These are phyloP conservation scores for Goniozus legneri DNA, from an alignment of 1,140 invertebrate genomes.

Conservation along the genomic window DNA sequence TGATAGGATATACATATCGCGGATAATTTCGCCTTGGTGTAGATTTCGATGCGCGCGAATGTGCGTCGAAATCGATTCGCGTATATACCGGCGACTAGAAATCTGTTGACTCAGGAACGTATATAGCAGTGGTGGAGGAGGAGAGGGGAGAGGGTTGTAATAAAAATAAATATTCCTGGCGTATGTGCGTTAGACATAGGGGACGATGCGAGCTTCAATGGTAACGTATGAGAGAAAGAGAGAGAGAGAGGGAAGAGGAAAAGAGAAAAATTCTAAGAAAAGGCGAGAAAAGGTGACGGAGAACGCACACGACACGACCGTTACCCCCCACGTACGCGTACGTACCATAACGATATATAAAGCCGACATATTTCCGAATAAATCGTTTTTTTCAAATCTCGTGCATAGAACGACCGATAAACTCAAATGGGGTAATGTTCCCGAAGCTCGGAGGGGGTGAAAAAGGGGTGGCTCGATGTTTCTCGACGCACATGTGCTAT, in stretches of 20 bases:
- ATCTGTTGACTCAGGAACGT: conserved; percentile 41
- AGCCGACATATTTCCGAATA: conserved; percentile 37
- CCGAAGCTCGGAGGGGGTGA: background rate
- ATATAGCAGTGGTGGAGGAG: too few relatives aligned
- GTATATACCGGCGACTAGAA: conserved; percentile 31
- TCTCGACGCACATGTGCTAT: too few relatives aligned
- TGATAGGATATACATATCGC: conserved; percentile 15
- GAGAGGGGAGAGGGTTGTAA: conserved; percentile 33
- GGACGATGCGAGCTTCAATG: too few relatives aligned
- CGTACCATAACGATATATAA: conserved; percentile 39
- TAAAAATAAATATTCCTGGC: conserved; percentile 42
- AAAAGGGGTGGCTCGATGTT: conserved; percentile 2
- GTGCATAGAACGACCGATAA: conserved; percentile 26
- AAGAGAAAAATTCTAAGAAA: too few relatives aligned
- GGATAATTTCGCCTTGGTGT: conserved; percentile 19
- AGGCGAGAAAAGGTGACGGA: conserved; percentile 11
- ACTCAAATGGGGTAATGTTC: conserved; percentile 15
- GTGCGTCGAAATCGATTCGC: conserved; percentile 26
- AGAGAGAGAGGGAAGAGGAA: conserved; percentile 14
- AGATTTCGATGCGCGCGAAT: background rate
- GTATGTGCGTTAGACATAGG: conserved; percentile 17
- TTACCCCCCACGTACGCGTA: conserved; percentile 27
- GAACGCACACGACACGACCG: conserved; percentile 24
- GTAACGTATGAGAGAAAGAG: conserved; percentile 22
- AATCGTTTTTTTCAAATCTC: conserved; percentile 33